Evolutionary conservation across 2,888 invertebrate genomes (phyloP).

Genomic region (Tiliacea citrago): DNA sequence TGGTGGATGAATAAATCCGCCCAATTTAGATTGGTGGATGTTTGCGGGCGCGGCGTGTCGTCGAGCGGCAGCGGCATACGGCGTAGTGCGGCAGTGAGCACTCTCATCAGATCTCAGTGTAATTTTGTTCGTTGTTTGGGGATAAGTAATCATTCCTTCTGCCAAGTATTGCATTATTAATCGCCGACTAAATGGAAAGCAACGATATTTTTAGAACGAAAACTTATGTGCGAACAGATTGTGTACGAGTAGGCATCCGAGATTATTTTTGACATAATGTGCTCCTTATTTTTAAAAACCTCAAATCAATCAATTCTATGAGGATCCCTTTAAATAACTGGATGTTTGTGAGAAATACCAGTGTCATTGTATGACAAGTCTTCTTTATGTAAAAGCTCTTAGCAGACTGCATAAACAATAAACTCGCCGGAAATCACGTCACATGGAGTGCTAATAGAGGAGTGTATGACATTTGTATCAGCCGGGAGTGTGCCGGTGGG

Average conservation of each 20-base stretch:
- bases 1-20: conserved; percentile 58
- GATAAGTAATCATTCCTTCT: conserved; percentile 38
- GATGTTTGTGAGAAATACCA: conserved; percentile 9
- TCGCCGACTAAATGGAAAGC: conserved; percentile 19
- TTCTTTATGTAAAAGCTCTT: not conserved
- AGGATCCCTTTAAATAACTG: not conserved
- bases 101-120: conserved; percentile 36
- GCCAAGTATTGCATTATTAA: conserved; percentile 29
- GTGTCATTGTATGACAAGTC: not conserved
- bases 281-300: not conserved
- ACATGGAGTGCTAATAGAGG: not conserved
- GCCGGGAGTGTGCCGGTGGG: not conserved
- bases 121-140: conserved; percentile 38
- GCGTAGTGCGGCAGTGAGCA: not conserved
- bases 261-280: conserved; percentile 22
- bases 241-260: conserved; percentile 19
- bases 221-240: conserved; percentile 18
- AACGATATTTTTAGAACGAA: conserved; percentile 17
- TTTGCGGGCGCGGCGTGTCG: conserved; percentile 38
- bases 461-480: not conserved
- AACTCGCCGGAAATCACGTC: not conserved
- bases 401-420: not conserved
- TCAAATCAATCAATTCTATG: not conserved
- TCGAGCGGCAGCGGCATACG: conserved; percentile 1
- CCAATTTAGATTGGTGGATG: conserved; percentile 64